These are phyloP conservation scores for Echinarachnius parma DNA, from an alignment of 53 echinoderm and acorn worm genomes.

Conservation along the genomic window DNA sequence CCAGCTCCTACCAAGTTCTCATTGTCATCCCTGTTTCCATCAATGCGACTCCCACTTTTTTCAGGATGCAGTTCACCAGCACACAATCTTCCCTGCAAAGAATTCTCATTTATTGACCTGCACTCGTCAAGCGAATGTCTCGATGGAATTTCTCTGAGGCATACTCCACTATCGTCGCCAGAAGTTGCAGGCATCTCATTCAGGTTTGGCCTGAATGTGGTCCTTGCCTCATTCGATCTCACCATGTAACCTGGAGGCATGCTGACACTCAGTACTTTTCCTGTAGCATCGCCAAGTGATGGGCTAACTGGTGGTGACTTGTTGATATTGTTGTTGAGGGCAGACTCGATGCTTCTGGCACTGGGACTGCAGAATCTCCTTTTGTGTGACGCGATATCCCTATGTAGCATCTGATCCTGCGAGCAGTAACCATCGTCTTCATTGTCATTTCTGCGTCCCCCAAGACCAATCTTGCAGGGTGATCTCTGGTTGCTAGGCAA, in stretches of 20 bases:
- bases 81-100: too few species aligned
- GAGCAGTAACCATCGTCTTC: conserved; percentile 19
- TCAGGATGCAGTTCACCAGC: too few species aligned
- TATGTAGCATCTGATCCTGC: conserved; percentile 6
- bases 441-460: conserved; percentile 7
- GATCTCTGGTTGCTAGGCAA: background rate
- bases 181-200: background rate
- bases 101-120: background rate
- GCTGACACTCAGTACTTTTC: conserved; percentile 15
- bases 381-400: background rate
- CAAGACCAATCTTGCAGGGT: too few species aligned
- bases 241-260: conserved; percentile 30
- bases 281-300: conserved; percentile 7
- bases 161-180: background rate
- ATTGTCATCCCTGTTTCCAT: background rate
- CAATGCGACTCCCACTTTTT: too few species aligned
- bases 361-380: background rate
- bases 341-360: background rate
- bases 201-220: conserved; percentile 16
- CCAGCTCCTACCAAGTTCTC: background rate
- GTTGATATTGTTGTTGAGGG: conserved; percentile 3
- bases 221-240: conserved; percentile 18
- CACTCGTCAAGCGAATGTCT: conserved; percentile 6
- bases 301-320: background rate
- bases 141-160: background rate